Evolutionary conservation across 1,140 invertebrate species (phyloP).

Genomic region (Drosophila kanapiae): DNA sequence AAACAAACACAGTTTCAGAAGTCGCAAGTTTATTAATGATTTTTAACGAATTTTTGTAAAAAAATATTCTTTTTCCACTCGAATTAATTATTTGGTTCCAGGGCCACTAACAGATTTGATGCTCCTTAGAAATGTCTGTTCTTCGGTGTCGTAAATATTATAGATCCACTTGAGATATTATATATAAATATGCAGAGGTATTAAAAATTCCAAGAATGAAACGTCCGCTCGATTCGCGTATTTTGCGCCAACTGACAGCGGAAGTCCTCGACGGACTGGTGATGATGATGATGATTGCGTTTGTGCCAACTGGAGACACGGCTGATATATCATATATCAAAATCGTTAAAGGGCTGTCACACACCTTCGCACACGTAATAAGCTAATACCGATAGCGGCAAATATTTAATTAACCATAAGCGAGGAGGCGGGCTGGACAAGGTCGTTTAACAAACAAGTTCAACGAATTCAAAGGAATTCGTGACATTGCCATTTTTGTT

Average conservation of each 20-base stretch:
- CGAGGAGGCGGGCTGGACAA: conserved; percentile 27
- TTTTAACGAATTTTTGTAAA: neutral
- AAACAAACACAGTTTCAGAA: too few species aligned
- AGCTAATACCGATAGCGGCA: conserved; percentile 68
- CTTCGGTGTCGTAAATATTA: neutral
- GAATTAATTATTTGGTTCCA: too few species aligned
- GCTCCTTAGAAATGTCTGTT: too few species aligned
- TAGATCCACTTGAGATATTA: neutral
- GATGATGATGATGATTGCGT: conserved; percentile 45
- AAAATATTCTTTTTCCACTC: too few species aligned
- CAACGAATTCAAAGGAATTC: conserved; percentile 25
- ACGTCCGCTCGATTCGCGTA: conserved; percentile 55
- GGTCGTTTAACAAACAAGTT: conserved; percentile 44
- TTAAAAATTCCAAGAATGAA: neutral
- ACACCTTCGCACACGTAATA: conserved; percentile 58
- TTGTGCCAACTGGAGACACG: conserved; percentile 13
- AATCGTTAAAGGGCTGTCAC: conserved; percentile 61
- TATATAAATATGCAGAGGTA: neutral
- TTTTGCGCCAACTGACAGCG: conserved; percentile 54
- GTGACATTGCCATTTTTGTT: conserved; percentile 19
- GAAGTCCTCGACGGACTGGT: conserved; percentile 20
- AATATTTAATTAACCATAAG: conserved; percentile 81
- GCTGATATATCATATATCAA: conserved; percentile 58
- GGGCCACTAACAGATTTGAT: too few species aligned
- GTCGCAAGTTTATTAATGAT: neutral